Percentiles rank a stretch among this genome's conserved stretches.
phyloP scores from a whole-genome alignment of 2,113 vertebrate genomes.

The Dasyornis broadbenti region DNA sequence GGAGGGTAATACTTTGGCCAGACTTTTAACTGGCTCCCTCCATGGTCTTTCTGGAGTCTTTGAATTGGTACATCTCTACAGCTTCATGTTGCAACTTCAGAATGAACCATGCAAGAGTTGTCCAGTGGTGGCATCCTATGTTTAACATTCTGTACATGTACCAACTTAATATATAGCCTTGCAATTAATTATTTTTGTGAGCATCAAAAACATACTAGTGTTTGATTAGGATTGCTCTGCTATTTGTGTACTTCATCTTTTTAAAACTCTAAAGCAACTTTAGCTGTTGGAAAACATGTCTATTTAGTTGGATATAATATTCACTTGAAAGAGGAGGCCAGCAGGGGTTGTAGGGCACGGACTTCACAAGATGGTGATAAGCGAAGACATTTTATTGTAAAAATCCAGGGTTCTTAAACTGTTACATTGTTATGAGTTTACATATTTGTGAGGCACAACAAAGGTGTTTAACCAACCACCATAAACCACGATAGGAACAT shows the following conservation, averaged over 20 bases:
- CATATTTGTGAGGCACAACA: no score
- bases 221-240: background rate
- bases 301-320: background rate
- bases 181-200: background rate
- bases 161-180: background rate
- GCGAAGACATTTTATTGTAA: no score
- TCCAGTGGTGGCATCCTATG: background rate
- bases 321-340: background rate
- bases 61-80: background rate
- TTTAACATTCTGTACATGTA: background rate
- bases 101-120: background rate
- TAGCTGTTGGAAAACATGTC: background rate
- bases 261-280: background rate
- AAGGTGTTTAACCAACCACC: no score
- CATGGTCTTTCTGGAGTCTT: background rate
- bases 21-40: background rate
- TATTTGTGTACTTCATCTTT: background rate
- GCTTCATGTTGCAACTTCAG: background rate
- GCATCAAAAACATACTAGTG: background rate
- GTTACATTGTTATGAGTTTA: no score
- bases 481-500: no score
- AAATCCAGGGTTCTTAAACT: no score
- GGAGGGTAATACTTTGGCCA: background rate
- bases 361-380: no score
- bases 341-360: no score